Conservation (phyloP, 37 sponge, comb jelly and placozoan species). For the Agelas oroides region DNA sequence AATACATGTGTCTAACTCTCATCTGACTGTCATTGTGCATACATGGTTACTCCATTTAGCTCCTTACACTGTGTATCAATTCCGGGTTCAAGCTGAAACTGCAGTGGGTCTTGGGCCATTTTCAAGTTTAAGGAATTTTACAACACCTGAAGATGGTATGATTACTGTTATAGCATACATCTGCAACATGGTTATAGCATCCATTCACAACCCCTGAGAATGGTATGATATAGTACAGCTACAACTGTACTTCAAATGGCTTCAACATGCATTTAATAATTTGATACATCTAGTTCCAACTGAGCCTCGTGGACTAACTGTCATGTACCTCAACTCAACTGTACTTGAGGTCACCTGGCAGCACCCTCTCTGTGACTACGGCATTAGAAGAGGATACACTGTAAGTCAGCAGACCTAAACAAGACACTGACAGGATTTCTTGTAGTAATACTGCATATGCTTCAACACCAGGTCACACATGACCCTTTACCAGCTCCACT, state of each 20-base stretch:
- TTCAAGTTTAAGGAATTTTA: conserved; percentile 20
- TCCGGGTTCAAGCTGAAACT: conserved; percentile 29
- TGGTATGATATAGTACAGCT: background rate
- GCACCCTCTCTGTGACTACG: conserved; percentile 37
- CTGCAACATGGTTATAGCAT: background rate
- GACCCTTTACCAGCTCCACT: background rate
- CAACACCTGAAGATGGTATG: conserved; percentile 40
- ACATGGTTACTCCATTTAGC: conserved; percentile 3
- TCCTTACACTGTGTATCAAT: conserved; percentile 47
- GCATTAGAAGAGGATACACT: conserved; percentile 38
- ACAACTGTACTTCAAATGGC: too few species aligned
- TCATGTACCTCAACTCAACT: conserved; percentile 15
- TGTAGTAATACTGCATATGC: too few species aligned
- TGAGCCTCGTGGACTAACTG: conserved; percentile 4
- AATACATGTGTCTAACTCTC: background rate
- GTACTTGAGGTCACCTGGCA: conserved; percentile 19
- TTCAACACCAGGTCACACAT: background rate
- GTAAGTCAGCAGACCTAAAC: conserved; percentile 5
- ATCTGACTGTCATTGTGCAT: background rate
- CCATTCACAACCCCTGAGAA: too few species aligned
- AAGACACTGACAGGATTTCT: background rate
- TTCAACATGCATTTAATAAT: background rate
- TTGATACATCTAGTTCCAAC: background rate
- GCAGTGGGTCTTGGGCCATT: conserved; percentile 28
- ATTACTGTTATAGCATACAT: background rate